Evolutionary conservation across 2,797 vertebrate genomes (phyloP).

Genomic region (Anguilla pacifica): DNA sequence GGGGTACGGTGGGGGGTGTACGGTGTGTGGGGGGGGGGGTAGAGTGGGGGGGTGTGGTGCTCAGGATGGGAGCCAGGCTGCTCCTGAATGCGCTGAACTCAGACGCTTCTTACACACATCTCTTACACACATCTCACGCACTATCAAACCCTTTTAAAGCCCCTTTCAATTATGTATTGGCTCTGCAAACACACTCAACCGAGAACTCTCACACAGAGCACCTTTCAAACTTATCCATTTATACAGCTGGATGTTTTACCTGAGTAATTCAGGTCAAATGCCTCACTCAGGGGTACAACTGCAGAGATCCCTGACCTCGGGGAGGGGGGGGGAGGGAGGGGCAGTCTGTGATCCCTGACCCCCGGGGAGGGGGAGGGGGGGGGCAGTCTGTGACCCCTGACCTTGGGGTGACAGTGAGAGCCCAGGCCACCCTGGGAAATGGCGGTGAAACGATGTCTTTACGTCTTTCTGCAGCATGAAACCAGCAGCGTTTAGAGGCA

Average conservation of each 20-base stretch:
- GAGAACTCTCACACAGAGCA: neutral
- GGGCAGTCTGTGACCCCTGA: neutral
- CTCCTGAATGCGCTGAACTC: neutral
- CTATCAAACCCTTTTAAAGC: slow-evolving; percentile 10
- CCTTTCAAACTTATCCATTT: neutral
- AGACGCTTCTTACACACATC: neutral
- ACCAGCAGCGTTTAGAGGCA: too few species aligned
- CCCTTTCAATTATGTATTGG: neutral
- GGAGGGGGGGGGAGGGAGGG: too few species aligned
- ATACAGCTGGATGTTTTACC: neutral
- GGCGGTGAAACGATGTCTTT: too few species aligned
- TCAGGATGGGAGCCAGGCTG: neutral
- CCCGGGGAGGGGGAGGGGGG: too few species aligned
- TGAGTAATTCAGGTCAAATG: neutral
- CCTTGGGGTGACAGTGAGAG: neutral
- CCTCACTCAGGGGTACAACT: neutral
- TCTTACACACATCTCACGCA: neutral
- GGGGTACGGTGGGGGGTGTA: too few species aligned
- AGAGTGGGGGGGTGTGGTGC: too few species aligned
- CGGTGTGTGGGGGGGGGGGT: too few species aligned
- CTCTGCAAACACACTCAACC: neutral
- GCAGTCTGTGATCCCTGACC: neutral
- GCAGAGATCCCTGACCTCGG: too few species aligned
- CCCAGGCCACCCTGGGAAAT: neutral
- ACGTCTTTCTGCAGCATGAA: too few species aligned